Percentiles rank a stretch among this genome's conserved stretches.
Conservation (phyloP, 2,797 vertebrate genomes). For the Coluber constrictor region DNA sequence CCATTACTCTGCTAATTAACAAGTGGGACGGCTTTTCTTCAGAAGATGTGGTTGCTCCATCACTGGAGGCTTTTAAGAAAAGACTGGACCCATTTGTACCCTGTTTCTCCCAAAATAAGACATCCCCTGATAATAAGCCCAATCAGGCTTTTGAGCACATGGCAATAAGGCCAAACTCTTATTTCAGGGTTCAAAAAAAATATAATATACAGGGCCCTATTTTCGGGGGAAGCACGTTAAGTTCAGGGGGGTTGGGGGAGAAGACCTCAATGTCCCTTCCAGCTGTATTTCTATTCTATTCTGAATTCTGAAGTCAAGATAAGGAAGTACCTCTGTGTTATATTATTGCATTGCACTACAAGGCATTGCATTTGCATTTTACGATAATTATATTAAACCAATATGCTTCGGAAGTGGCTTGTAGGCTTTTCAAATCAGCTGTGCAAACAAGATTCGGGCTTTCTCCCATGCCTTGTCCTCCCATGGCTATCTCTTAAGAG, state of each 20-base stretch:
- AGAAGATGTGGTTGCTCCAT: neutral
- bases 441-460: constrained; percentile 26
- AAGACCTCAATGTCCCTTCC: neutral
- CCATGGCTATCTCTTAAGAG: neutral
- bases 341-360: neutral
- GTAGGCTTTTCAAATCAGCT: neutral
- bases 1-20: too few relatives aligned
- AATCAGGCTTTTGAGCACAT: too few relatives aligned
- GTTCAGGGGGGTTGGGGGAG: neutral
- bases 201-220: too few relatives aligned
- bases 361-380: neutral
- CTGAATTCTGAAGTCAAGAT: neutral
- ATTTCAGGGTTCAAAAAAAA: too few relatives aligned
- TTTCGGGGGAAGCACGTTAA: too few relatives aligned
- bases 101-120: too few relatives aligned
- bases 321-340: neutral
- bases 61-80: neutral
- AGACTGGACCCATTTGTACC: neutral
- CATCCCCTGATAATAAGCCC: too few relatives aligned
- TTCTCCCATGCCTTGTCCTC: constrained; percentile 19
- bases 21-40: too few relatives aligned
- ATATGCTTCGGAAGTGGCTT: neutral
- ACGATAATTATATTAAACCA: neutral
- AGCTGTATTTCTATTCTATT: neutral
- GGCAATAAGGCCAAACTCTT: too few relatives aligned